Evolutionary conservation across 1,140 invertebrate species (phyloP).

Genomic region (Aphis craccivora): DNA sequence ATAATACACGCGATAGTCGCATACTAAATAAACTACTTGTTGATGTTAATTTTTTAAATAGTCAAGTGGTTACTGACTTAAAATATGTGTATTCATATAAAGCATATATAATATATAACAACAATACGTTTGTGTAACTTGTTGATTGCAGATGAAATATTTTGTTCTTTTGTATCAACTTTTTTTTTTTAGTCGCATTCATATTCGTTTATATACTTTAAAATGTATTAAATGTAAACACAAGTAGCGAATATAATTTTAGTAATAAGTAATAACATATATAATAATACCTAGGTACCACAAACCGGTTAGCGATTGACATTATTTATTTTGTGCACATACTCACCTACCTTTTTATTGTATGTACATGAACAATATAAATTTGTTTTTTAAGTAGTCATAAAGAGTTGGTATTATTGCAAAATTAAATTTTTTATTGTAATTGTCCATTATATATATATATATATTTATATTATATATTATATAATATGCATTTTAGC

Average conservation of each 20-base stretch:
- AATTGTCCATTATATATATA: background rate
- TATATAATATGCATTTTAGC: too few species aligned
- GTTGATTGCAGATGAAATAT: slow-evolving; percentile 11
- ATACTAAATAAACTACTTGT: slow-evolving; percentile 30
- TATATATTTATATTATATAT: background rate
- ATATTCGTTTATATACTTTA: background rate
- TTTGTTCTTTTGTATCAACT: background rate
- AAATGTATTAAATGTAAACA: background rate
- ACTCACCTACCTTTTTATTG: background rate
- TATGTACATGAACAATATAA: background rate
- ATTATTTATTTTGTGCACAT: background rate
- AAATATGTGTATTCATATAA: background rate
- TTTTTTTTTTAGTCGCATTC: background rate
- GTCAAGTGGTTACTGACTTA: slow-evolving; percentile 15
- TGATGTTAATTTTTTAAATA: background rate
- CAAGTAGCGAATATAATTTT: background rate
- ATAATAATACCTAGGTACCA: too few species aligned
- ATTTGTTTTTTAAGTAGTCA: background rate
- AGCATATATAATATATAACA: background rate
- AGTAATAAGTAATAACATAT: background rate
- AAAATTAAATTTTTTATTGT: background rate
- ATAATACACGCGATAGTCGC: background rate
- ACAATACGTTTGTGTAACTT: background rate
- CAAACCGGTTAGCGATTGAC: background rate
- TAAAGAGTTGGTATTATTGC: background rate